A percentile compares a stretch with the other conserved stretches of the same genome.
Conservation (phyloP, 1,140 invertebrate genomes). For the Idris sp. region DNA sequence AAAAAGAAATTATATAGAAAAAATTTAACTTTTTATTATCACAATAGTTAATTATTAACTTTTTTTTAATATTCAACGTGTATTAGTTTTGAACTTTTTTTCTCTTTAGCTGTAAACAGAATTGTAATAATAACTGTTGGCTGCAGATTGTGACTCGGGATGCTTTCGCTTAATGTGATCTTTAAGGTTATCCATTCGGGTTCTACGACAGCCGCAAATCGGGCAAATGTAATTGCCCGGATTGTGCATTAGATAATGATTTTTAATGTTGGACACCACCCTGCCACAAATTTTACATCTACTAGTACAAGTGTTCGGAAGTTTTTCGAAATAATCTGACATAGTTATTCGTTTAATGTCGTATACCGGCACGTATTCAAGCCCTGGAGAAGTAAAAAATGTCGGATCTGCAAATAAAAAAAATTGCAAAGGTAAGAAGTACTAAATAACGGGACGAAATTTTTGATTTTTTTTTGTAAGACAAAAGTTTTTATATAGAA, state of each 20-base stretch:
- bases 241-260: constrained; percentile 85
- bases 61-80: too few species aligned
- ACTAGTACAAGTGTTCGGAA: constrained; percentile 71
- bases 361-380: constrained; percentile 68
- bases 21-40: too few species aligned
- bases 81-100: too few species aligned
- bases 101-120: constrained; percentile 34
- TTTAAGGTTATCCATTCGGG: constrained; percentile 85
- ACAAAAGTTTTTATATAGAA: constrained; percentile 11
- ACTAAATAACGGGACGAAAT: constrained; percentile 45
- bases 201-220: constrained; percentile 84
- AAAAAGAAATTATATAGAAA: too few species aligned
- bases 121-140: constrained; percentile 35
- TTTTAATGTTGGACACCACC: constrained; percentile 84
- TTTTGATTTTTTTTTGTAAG: constrained; percentile 37
- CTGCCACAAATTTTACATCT: constrained; percentile 83
- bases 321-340: constrained; percentile 69
- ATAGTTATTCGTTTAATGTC: constrained; percentile 68
- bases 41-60: too few species aligned
- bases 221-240: constrained; percentile 85
- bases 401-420: constrained; percentile 74
- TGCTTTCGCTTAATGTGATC: constrained; percentile 85
- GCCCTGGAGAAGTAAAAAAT: constrained; percentile 70
- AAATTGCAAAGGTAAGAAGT: constrained; percentile 64
- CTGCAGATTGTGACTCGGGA: constrained; percentile 68